Conservation (phyloP, 2,888 invertebrate species). For the Monopis laevigella region DNA sequence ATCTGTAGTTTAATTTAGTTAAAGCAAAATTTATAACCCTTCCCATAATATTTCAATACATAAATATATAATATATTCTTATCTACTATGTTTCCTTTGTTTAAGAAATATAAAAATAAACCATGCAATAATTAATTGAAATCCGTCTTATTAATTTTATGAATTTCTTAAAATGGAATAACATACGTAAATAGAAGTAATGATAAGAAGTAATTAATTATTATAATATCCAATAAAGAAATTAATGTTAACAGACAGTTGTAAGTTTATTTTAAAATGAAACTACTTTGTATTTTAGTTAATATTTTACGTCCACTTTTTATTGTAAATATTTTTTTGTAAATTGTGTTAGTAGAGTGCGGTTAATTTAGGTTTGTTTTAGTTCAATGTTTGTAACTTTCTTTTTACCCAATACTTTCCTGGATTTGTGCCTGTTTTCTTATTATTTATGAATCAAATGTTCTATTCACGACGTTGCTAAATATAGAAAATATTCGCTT, state of each 20-base stretch:
- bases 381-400: not conserved
- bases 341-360: not conserved
- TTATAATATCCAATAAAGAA: not conserved
- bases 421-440: slow-evolving; percentile 5
- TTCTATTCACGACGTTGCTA: slow-evolving; percentile 5
- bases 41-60: too few relatives aligned
- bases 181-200: slow-evolving; percentile 63
- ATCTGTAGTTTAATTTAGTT: slow-evolving; percentile 5
- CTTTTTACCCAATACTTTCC: slow-evolving; percentile 4
- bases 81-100: too few relatives aligned
- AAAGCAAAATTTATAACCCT: not conserved
- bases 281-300: not conserved
- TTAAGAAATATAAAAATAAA: too few relatives aligned
- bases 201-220: slow-evolving; percentile 30
- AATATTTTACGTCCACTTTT: not conserved
- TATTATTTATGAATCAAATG: slow-evolving; percentile 15
- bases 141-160: slow-evolving; percentile 57
- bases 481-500: not conserved
- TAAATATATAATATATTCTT: too few relatives aligned
- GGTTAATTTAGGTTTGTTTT: not conserved
- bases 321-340: not conserved
- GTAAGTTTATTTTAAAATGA: too few relatives aligned
- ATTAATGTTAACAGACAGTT: too few relatives aligned
- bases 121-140: too few relatives aligned
- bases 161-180: slow-evolving; percentile 49